A percentile compares a stretch with the other conserved stretches of the same genome.
phyloP scores from a whole-genome alignment of 2,888 invertebrate genomes.

The Hymenopus coronatus region DNA sequence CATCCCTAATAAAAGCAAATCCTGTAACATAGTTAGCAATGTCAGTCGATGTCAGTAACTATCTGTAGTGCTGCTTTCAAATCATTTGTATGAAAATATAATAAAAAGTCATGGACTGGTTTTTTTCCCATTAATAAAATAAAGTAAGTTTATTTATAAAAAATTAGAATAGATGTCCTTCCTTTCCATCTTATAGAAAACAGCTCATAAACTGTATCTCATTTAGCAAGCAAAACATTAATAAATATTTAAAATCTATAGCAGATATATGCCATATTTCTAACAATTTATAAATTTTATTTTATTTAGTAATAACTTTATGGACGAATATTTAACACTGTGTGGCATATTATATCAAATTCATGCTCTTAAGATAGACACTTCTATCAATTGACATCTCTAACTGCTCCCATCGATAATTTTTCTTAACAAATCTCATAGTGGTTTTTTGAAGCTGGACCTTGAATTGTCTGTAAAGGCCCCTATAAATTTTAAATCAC shows the following conservation, averaged over 20 bases:
- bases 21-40: background rate
- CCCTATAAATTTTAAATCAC: background rate
- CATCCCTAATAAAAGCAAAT: background rate
- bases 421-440: background rate
- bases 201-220: background rate
- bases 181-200: background rate
- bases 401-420: background rate
- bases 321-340: background rate
- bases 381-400: background rate
- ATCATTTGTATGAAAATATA: background rate
- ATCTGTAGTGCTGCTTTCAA: background rate
- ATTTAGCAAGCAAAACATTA: background rate
- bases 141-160: background rate
- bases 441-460: background rate
- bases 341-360: background rate
- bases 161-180: background rate
- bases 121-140: background rate
- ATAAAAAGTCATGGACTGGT: background rate
- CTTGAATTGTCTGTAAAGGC: background rate
- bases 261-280: too few species aligned
- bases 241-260: too few species aligned
- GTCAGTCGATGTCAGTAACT: background rate
- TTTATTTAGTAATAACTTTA: background rate
- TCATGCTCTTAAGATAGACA: background rate
- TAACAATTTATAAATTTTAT: background rate